Percentiles rank a stretch among this genome's conserved stretches.
phyloP scores from a whole-genome alignment of 2,797 vertebrate species.

The Crotalus adamanteus region DNA sequence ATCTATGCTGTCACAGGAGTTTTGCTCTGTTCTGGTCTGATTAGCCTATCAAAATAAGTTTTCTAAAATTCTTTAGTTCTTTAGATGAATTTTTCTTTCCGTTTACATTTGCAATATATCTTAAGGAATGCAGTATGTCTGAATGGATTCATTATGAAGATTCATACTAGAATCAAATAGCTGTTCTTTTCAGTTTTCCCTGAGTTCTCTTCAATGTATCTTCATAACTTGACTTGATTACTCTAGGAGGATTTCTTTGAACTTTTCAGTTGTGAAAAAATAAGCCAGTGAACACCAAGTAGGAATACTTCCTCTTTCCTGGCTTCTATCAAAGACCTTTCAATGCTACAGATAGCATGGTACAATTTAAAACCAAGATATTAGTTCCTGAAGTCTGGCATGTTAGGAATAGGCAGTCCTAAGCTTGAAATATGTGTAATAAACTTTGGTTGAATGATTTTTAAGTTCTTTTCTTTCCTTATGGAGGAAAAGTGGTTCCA shows the following conservation, averaged over 20 bases:
- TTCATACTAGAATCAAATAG: not conserved
- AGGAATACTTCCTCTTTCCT: not conserved
- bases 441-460: not conserved
- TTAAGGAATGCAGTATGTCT: slow-evolving; percentile 15
- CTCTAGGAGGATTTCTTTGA: slow-evolving; percentile 15
- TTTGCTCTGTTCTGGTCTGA: slow-evolving; percentile 34
- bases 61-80: slow-evolving; percentile 35
- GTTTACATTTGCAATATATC: slow-evolving; percentile 40
- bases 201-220: not conserved
- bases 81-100: slow-evolving; percentile 14
- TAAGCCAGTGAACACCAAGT: not conserved
- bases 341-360: not conserved
- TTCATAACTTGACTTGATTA: slow-evolving; percentile 11
- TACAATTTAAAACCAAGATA: not conserved
- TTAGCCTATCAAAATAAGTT: slow-evolving; percentile 42
- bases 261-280: slow-evolving; percentile 42
- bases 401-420: not conserved
- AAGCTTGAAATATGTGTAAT: not conserved
- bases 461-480: not conserved
- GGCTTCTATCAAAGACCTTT: not conserved
- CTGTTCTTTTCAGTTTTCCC: not conserved
- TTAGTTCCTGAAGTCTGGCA: not conserved
- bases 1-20: slow-evolving; percentile 22
- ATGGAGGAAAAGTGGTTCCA: not conserved
- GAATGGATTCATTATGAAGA: not conserved